Conservation (phyloP, 2,113 vertebrate species). For the Malaclemys terrapin region DNA sequence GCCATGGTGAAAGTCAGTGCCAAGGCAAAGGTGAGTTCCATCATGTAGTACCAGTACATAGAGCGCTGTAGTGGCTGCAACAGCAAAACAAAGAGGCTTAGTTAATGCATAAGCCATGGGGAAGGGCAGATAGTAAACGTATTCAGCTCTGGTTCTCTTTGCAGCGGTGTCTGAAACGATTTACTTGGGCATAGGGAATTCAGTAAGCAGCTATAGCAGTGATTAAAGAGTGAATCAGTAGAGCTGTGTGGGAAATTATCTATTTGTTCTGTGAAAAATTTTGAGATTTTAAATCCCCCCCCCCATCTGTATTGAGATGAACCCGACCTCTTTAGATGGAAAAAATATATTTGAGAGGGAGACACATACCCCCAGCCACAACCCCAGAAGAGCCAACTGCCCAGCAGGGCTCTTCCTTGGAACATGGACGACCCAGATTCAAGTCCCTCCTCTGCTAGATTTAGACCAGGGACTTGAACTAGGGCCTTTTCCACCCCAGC, state of each 20-base stretch:
- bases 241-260: background rate
- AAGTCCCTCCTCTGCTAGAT: background rate
- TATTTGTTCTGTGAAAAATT: background rate
- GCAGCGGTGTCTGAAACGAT: background rate
- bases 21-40: constrained; percentile 88
- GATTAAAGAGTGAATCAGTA: background rate
- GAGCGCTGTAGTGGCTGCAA: constrained; percentile 76
- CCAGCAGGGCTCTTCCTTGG: no score
- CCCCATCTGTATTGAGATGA: background rate
- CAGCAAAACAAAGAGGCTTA: background rate
- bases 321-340: background rate
- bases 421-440: no score
- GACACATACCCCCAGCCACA: background rate
- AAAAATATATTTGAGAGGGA: background rate
- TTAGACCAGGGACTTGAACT: background rate
- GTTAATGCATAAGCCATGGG: background rate
- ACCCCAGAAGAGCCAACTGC: background rate
- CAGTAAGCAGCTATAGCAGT: no score
- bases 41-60: constrained; percentile 87
- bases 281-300: background rate
- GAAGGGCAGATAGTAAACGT: no score
- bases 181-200: background rate
- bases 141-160: no score
- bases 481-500: no score
- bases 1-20: constrained; percentile 85